Evolutionary conservation across 1,140 invertebrate species (phyloP), one percentile per base, ranked within the genome.

Genomic region (Reticulitermes speratus): DNA sequence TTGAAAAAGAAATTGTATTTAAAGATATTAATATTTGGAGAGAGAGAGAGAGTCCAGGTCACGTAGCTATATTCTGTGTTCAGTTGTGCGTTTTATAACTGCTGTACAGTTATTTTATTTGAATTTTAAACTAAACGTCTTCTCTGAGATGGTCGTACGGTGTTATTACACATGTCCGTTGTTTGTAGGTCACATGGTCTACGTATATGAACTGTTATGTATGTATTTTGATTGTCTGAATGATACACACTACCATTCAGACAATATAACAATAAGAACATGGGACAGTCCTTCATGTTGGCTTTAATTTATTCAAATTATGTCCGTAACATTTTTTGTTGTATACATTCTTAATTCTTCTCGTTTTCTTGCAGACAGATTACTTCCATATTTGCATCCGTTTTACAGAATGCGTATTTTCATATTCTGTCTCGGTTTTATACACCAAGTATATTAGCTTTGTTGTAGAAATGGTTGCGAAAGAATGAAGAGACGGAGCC

Each of bases 251-350:
- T 16, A 11, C 65, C 65, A 75, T 75, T 75, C 65, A 75, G 65
- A 75, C 65, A 75, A 9, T 30, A 25, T 75, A 75, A 75, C 65
- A 75, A 75, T 75, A 30, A 25, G n/a, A 75, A 75, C 25, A 75
- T 75, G 59, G 19, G 65, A 75, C 65, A 14, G 16, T 75, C 65
- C 65, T 1, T 75, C 3, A 75, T 75, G 25, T n/a, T 75, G 65
- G n/a, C 25, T 75, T 75, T 75, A 75, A 75, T 75, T 30, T 75
- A 75, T 75, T 75, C 65, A 75, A 75, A 75, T 75, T 75, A 30
- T 75, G 65, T 75, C n/a, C 14, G n/a, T 30, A 8, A 8, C n/a
- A 9, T 75, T 75, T 65, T 75, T 30, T 75, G 65, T 75, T 30
- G 65, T 75, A 75, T 2, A 75, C 59, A 8, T 65, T 75, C 65